Percentiles rank a stretch among this genome's conserved stretches.
These are phyloP conservation scores for Vidua chalybeata DNA, from an alignment of 2,113 vertebrate species.

Conservation along the genomic window DNA sequence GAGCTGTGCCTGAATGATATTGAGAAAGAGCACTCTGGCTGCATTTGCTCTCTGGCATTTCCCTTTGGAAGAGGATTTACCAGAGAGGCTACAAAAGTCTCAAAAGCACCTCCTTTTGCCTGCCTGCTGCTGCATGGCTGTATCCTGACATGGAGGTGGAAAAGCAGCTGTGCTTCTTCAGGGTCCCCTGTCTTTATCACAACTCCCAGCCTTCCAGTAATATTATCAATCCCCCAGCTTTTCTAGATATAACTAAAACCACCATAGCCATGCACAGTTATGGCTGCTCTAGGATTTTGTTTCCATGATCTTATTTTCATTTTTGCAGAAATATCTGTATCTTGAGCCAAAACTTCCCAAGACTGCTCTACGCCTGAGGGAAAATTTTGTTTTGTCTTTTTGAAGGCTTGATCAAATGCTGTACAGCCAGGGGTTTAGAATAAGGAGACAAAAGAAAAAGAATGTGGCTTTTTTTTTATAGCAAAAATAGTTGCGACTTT, in stretches of 20 bases:
- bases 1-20: neutral
- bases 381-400: constrained; percentile 28
- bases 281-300: neutral
- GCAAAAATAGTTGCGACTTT: neutral
- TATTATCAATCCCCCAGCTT: neutral
- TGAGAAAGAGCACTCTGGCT: neutral
- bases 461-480: neutral
- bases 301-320: neutral
- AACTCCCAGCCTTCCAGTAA: neutral
- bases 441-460: neutral
- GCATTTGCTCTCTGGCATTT: neutral
- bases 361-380: constrained; percentile 13
- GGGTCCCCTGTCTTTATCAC: neutral
- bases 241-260: neutral
- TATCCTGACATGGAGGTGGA: neutral
- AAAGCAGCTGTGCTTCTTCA: neutral
- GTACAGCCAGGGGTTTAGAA: constrained; percentile 24
- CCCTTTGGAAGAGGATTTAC: neutral
- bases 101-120: neutral
- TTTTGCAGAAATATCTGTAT: neutral
- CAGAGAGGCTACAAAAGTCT: neutral
- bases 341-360: constrained; percentile 17
- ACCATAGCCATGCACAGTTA: neutral
- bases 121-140: neutral
- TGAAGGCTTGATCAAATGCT: constrained; percentile 44